phyloP scores from a whole-genome alignment of 2,113 vertebrate genomes.

The Phrynosoma platyrhinos region DNA sequence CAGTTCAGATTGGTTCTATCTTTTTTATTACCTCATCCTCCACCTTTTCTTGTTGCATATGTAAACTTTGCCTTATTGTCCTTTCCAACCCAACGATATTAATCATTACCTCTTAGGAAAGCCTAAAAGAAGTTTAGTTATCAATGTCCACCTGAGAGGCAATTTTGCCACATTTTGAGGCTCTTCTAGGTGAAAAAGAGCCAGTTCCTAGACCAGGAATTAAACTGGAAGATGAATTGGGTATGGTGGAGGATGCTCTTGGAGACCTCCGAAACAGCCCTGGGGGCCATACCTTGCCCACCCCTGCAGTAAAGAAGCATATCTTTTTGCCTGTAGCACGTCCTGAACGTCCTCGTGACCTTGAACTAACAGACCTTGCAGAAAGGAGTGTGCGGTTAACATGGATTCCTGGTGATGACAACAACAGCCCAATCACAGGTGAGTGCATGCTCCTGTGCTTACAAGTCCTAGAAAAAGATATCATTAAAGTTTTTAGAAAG shows the following conservation, averaged over 20 bases:
- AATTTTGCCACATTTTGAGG: too few species aligned
- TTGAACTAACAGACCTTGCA: constrained; percentile 89
- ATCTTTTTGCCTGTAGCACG: constrained; percentile 76
- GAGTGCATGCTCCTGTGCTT: background rate
- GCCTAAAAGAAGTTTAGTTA: background rate
- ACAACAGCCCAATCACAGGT: constrained; percentile 94
- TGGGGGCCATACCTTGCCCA: background rate
- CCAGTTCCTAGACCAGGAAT: too few species aligned
- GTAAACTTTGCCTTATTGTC: background rate
- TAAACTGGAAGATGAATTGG: too few species aligned
- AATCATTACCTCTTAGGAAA: background rate
- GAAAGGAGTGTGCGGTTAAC: constrained; percentile 90
- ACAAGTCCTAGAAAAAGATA: too few species aligned
- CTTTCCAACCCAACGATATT: background rate
- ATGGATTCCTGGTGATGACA: constrained; percentile 93
- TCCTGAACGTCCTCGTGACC: constrained; percentile 88
- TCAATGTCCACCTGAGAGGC: background rate
- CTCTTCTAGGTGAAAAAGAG: too few species aligned
- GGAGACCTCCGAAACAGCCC: background rate
- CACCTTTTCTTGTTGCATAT: background rate
- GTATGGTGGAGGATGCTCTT: too few species aligned
- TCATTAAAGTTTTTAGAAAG: too few species aligned
- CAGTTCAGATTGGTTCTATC: background rate
- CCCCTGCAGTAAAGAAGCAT: background rate
- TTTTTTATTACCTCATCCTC: background rate